A percentile compares a stretch with the other conserved stretches of the same genome.
Conservation (phyloP, 2,113 vertebrate species). For the Thermophis baileyi region DNA sequence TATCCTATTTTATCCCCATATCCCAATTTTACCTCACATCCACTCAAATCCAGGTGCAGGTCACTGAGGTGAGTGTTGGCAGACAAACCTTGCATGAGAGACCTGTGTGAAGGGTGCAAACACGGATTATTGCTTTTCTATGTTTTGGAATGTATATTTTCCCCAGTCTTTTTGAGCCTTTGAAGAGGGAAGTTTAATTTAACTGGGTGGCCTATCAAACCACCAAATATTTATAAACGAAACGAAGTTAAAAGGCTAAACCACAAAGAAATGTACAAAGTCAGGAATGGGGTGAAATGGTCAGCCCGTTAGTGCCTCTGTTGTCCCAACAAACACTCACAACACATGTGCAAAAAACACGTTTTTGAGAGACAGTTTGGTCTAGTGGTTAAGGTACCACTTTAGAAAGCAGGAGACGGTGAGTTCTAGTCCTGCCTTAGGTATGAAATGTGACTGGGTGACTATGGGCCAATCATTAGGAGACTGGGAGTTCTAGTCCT, state of each 20-base stretch:
- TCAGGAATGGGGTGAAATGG: background rate
- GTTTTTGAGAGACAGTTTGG: background rate
- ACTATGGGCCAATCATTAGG: too few species aligned
- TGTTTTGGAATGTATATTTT: background rate
- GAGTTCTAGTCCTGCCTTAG: too few species aligned
- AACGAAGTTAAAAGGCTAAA: background rate
- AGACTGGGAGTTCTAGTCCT: background rate
- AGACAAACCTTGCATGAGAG: background rate
- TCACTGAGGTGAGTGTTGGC: conserved; percentile 18
- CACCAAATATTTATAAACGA: background rate
- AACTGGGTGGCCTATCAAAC: background rate
- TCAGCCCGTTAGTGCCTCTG: background rate
- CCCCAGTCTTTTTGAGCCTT: background rate
- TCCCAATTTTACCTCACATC: conserved; percentile 8
- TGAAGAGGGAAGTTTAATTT: background rate
- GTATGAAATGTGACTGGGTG: too few species aligned
- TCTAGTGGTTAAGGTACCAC: background rate
- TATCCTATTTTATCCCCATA: too few species aligned
- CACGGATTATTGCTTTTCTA: background rate
- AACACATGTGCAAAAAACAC: background rate
- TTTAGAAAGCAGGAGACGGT: too few species aligned
- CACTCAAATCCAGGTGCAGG: conserved; percentile 23
- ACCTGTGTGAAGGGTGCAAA: background rate
- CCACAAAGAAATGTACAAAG: background rate
- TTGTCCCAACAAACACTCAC: background rate